These are phyloP conservation scores for Apamea epomidion DNA, from an alignment of 2,888 invertebrate genomes.

Conservation along the genomic window DNA sequence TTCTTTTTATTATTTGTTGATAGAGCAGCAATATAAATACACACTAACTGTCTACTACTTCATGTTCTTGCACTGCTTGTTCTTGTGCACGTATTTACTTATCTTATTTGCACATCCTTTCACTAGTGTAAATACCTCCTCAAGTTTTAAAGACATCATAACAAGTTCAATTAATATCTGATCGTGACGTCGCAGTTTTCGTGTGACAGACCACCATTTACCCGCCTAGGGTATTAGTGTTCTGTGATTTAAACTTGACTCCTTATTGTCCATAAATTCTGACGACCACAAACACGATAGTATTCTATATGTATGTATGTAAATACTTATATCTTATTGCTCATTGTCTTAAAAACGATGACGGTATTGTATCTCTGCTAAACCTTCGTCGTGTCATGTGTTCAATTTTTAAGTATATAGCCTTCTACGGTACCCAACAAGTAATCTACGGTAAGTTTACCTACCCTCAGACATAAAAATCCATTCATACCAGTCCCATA, in stretches of 20 bases:
- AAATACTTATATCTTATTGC: slow-evolving; percentile 11
- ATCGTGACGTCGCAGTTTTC: background rate
- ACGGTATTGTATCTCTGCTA: background rate
- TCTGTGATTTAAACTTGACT: slow-evolving; percentile 30
- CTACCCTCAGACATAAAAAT: no score
- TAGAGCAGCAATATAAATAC: background rate
- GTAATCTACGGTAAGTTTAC: background rate
- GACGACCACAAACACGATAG: background rate
- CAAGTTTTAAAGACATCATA: slow-evolving; percentile 7
- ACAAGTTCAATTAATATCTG: slow-evolving; percentile 4
- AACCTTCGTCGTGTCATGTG: background rate
- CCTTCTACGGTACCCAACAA: background rate
- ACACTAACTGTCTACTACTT: background rate
- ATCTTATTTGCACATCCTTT: background rate
- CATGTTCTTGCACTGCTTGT: no score
- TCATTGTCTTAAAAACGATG: slow-evolving; percentile 31
- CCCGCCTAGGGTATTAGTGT: no score
- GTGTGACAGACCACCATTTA: background rate
- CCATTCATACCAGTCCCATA: background rate
- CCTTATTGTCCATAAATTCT: background rate
- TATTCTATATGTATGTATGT: no score
- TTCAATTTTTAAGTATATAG: background rate
- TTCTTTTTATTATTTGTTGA: no score
- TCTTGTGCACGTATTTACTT: slow-evolving; percentile 2
- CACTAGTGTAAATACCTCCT: background rate